These are phyloP conservation scores for Calycopis cecrops DNA, from an alignment of 1,140 invertebrate species.

Conservation along the genomic window DNA sequence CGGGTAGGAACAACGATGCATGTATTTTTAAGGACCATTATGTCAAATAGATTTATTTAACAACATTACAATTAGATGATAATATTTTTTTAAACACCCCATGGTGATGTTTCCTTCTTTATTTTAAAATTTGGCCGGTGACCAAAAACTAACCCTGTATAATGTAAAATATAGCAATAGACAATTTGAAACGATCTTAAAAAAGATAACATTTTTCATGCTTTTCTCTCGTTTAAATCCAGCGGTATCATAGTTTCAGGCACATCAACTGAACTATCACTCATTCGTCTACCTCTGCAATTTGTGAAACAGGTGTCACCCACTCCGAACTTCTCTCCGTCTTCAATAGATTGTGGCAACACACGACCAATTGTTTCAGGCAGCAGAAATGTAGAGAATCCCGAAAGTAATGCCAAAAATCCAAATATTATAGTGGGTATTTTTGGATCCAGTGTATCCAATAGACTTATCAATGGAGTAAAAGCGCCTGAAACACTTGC, in stretches of 20 bases:
- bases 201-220: constrained; percentile 15
- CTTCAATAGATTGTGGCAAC: constrained; percentile 87
- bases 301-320: constrained; percentile 87
- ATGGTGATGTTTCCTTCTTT: too few relatives aligned
- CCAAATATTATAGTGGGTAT: constrained; percentile 87
- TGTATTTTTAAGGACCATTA: too few relatives aligned
- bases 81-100: too few relatives aligned
- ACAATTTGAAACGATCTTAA: too few relatives aligned
- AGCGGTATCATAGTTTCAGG: constrained; percentile 65
- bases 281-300: constrained; percentile 88
- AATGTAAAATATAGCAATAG: too few relatives aligned
- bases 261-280: constrained; percentile 71
- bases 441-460: constrained; percentile 80
- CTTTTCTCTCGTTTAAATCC: constrained; percentile 51
- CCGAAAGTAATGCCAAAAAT: constrained; percentile 82
- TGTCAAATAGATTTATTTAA: too few relatives aligned
- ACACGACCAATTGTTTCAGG: constrained; percentile 89
- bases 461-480: constrained; percentile 84
- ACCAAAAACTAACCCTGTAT: too few relatives aligned
- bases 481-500: constrained; percentile 90
- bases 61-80: too few relatives aligned
- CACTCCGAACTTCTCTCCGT: constrained; percentile 89
- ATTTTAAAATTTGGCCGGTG: too few relatives aligned
- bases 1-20: too few relatives aligned
- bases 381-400: constrained; percentile 83